Evolutionary conservation across 2,888 invertebrate genomes (phyloP).

Genomic region (Callyntrura guangdongensis): DNA sequence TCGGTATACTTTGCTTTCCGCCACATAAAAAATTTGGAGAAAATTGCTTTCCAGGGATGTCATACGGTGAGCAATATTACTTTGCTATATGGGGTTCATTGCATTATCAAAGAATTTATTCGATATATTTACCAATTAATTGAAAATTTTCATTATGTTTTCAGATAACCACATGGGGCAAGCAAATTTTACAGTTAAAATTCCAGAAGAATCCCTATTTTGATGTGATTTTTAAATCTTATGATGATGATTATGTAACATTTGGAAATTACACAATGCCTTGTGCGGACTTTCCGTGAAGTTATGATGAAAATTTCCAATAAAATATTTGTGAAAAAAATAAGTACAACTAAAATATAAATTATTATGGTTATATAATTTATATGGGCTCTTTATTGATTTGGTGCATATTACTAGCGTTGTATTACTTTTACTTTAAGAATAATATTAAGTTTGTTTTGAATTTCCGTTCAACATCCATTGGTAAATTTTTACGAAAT

Average conservation of each 20-base stretch:
- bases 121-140: no score
- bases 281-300: slow-evolving; percentile 67
- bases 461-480: background rate
- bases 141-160: background rate
- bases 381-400: background rate
- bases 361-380: background rate
- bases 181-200: slow-evolving; percentile 39
- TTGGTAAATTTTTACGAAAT: background rate
- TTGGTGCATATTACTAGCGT: no score
- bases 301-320: background rate
- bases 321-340: background rate
- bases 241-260: slow-evolving; percentile 49
- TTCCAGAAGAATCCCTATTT: slow-evolving; percentile 59
- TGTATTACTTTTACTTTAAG: no score
- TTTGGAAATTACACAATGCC: slow-evolving; percentile 63
- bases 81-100: background rate
- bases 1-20: slow-evolving; percentile 65
- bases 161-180: slow-evolving; percentile 62
- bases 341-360: background rate
- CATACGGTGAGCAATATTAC: slow-evolving; percentile 22
- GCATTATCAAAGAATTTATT: no score
- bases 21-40: slow-evolving; percentile 57
- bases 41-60: slow-evolving; percentile 63
- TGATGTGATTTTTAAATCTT: slow-evolving; percentile 56
- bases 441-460: no score